A percentile compares a stretch with the other conserved stretches of the same genome.
phyloP scores from a whole-genome alignment of 2,888 invertebrate genomes.

The Cataglyphis albicans region DNA sequence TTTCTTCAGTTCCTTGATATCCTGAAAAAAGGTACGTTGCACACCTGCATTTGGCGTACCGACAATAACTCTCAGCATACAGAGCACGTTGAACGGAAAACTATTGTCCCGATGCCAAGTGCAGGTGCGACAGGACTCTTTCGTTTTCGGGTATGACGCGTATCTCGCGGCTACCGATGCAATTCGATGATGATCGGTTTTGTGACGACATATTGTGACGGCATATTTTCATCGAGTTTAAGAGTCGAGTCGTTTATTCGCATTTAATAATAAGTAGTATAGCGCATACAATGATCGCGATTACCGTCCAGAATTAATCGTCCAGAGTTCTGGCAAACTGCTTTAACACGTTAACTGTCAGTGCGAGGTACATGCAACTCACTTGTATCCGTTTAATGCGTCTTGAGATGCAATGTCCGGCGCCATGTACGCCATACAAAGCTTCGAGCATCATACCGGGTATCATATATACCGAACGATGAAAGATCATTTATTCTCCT shows the following conservation, averaged over 20 bases:
- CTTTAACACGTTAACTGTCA: conserved; percentile 46
- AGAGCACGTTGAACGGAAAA: conserved; percentile 12
- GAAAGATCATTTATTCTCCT: conserved; percentile 49
- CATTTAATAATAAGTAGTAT: conserved; percentile 4
- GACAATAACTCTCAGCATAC: conserved; percentile 46
- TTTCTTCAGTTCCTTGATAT: conserved; percentile 22
- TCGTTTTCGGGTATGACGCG: conserved; percentile 8
- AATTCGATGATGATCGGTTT: conserved; percentile 7
- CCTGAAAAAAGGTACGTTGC: conserved; percentile 15
- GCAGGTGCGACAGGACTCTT: conserved; percentile 47
- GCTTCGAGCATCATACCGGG: conserved; percentile 12
- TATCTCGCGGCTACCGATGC: background rate
- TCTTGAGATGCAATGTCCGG: conserved; percentile 37
- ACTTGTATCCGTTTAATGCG: conserved; percentile 50
- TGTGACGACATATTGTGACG: background rate
- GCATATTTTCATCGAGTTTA: conserved; percentile 5
- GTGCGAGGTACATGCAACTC: conserved; percentile 39
- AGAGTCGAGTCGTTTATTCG: conserved; percentile 13
- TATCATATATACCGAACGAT: conserved; percentile 14
- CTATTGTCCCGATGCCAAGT: conserved; percentile 53
- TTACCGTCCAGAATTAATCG: conserved; percentile 15
- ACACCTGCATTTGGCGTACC: conserved; percentile 49
- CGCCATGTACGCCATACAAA: conserved; percentile 9
- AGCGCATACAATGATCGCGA: conserved; percentile 8
- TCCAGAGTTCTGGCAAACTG: conserved; percentile 35